Base-by-base conservation (phyloP, 2,888 invertebrate genomes). In the Euclidia mi region DNA sequence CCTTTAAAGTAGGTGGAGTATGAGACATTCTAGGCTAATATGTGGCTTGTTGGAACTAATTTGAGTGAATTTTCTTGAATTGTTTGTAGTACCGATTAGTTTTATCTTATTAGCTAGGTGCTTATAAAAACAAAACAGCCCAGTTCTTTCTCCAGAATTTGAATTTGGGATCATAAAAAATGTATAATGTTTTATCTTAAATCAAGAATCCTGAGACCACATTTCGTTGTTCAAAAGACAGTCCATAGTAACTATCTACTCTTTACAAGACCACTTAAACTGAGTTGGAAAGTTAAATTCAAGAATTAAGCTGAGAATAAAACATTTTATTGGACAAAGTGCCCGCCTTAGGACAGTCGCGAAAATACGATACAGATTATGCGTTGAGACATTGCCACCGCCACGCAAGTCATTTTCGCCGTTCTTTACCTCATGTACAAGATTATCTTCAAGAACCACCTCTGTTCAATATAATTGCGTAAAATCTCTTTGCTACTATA, bases 261-360 rank as follows among this genome's bases (percentile, higher is more conserved):
- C 41, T 14, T 29, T 15, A 42, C 12, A 14, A 42, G 29, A 42
- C 14, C 29, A 42, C 41, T 29, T 42, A 28, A 42, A 29, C 41
- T 14, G 14, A 17, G 41, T 42, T 29, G 28, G 4, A 42, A 42
- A 42, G 41, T 42, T 42, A 42, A 42, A 28, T 29, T 42, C 29
- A 42, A 42, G 29, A 42, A 28, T 42, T 42, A 28, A 28, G 15
- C 28, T 29, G 3, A 14, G 28, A 42, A 42, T 42, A 42, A 42
- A 42, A 42, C 41, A 41, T 41, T 41, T 41, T 41, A 41, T 25
- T 41, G 25, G 11, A 41, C 11, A 20, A 20, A 18, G 11, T 38
- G n/a, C 20, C 9, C 20, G 40, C 41, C 41, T 42, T 14, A 28
- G 29, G 41, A 10, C 28, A 42, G 41, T 14, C 29, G 12, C 1